Evolutionary conservation across 1,140 invertebrate genomes (phyloP), one percentile per base, ranked within the genome.

Genomic region (Bombus haemorrhoidalis): DNA sequence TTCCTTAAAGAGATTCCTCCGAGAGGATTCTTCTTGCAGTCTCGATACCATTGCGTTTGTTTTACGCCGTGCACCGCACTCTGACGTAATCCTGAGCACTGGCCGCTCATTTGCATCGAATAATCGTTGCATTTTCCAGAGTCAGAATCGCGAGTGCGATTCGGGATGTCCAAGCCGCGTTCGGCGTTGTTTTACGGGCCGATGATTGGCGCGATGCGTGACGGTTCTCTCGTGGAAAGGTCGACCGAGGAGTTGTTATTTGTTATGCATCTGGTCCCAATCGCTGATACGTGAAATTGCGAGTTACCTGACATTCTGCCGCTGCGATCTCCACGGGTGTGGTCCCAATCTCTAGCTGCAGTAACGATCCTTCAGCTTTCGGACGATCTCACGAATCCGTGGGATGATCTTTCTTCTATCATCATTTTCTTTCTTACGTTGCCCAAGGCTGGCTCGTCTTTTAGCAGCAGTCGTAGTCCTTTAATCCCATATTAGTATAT

Each of bases 51-150:
- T 22, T 18, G 15, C 41, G 53, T 47, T 77, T 15, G 6, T 74
- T 69, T 37, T 74, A 62, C 43, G 39, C 9, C 6, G 4, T 59
- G 34, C 34, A 86, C 71, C 62, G 81, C 66, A 79, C 73, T 76
- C 84, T 91, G 85, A 91, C 72, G 86, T 85, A 91, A 91, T 59
- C 62, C n/a, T 37, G 68, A 85, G 47, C 86, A 64, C 73, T 76
- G 83, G 64, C 62, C 83, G 81, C 88, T 92, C 82, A 90, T 92
- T 92, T 92, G 90, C 91, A 90, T 92, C 84, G 87, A 89, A 91
- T 91, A 81, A 87, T 91, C 90, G 83, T 86, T 87, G 89, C 73
- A 79, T 92, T 92, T 92, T 86, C 75, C 89, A 90, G 81, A 81
- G 86, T 80, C 74, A 64, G 84, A 68, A 28, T 80, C 59, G 18